phyloP scores from a whole-genome alignment of 2,888 invertebrate genomes.

The Aphodius granarius region DNA sequence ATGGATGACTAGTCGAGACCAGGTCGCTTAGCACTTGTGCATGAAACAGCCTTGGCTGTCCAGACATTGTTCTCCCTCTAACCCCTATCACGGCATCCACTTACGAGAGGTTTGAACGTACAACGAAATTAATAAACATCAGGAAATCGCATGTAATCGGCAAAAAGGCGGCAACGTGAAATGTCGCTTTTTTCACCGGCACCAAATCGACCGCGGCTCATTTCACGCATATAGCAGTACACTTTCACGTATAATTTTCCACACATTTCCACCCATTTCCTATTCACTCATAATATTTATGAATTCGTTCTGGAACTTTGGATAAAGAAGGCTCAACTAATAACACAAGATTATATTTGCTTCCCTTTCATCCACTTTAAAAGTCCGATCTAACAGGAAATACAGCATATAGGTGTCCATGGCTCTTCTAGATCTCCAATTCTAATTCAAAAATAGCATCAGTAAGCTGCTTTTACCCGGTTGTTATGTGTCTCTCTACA shows the following conservation, averaged over 20 bases:
- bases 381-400: no score
- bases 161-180: not conserved
- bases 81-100: conserved; percentile 2
- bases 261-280: no score
- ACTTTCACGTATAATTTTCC: not conserved
- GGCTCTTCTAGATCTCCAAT: no score
- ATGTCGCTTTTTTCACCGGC: not conserved
- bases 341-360: no score
- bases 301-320: not conserved
- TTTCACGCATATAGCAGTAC: not conserved
- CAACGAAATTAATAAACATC: not conserved
- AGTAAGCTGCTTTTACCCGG: no score
- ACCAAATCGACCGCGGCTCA: not conserved
- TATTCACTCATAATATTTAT: not conserved
- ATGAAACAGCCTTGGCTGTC: conserved; percentile 20
- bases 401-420: no score
- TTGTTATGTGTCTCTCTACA: no score
- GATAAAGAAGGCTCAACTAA: not conserved
- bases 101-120: not conserved
- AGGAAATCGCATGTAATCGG: not conserved
- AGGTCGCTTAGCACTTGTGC: conserved; percentile 28
- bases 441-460: no score
- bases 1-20: conserved; percentile 35
- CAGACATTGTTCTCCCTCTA: conserved; percentile 7
- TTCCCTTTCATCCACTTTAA: no score